Evolutionary conservation across 2,888 invertebrate genomes (phyloP), one percentile per base, ranked within the genome.

Genomic region (Pogonocherus hispidulus): DNA sequence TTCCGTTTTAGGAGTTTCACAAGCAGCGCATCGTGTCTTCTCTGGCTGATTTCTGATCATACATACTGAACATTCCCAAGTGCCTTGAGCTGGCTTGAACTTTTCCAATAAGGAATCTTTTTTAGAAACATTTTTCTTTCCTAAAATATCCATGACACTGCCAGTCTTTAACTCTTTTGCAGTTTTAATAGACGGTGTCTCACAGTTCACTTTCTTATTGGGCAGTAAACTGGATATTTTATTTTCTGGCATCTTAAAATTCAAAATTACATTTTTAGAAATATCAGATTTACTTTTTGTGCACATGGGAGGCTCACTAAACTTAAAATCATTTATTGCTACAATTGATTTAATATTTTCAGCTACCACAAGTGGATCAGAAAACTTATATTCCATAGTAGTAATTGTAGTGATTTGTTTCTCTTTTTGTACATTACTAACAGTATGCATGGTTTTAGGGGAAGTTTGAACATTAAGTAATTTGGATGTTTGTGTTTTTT

Each of bases 51-150:
- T 91, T 60, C 83, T 85, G 3, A 90, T 82, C 86, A 90, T 85
- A 77, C 91, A 91, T 1, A 84, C 84, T n/a, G 84, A 80, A 76
- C 91, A 91, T 68, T 88, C 87, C 91, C 91, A 91, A 4, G 77
- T 80, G 44, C 85, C 76, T 32, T 60, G 57, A 2, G 76, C 72
- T 2, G 78, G 74, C 56, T 74, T 79, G 63, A 80, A 79, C 64
- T 77, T 78, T 19, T 80, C 76, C 59, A 72, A 59, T 35, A 75
- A 62, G 19, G 64, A 68, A 44, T 63, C 16, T 3, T 32, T 14
- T 11, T 37, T 8, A 11, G 11, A 3, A 37, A 0, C 11, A 63
- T 52, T 51, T 57, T 66, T 73, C 64, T 81, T 81, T n/a, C 77
- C 77, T 8, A 86, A 76, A 44, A 84, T 78, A 74, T 88, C 87